These are phyloP conservation scores for Apostichopus californicus DNA, from an alignment of 35 echinoderm and acorn worm genomes.

Conservation along the genomic window DNA sequence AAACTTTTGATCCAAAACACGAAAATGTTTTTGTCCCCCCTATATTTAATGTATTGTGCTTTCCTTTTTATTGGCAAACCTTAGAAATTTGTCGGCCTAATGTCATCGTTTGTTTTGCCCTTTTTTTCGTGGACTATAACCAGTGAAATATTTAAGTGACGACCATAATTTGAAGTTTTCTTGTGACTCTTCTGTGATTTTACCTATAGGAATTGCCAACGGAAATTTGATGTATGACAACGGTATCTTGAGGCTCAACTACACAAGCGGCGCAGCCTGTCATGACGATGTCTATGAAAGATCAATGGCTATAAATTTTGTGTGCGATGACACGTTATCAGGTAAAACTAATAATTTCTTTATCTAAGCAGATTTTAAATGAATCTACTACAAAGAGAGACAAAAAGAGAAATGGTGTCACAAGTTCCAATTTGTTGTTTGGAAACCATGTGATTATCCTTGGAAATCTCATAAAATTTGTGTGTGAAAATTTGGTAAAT, in stretches of 20 bases:
- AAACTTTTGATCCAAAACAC: no score
- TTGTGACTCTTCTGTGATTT: not conserved
- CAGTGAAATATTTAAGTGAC: no score
- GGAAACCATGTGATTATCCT: no score
- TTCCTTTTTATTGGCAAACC: no score
- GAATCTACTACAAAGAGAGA: no score
- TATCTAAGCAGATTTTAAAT: not conserved
- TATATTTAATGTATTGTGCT: no score
- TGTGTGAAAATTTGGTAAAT: no score
- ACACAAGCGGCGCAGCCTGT: constrained; percentile 77
- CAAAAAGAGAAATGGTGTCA: not conserved
- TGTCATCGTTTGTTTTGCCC: no score
- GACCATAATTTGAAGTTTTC: not conserved
- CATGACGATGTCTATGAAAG: constrained; percentile 76
- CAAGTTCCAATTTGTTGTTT: not conserved
- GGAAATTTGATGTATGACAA: constrained; percentile 73
- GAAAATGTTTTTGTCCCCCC: no score
- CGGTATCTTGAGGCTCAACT: constrained; percentile 86
- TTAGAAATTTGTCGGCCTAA: no score
- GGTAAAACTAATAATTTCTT: constrained; percentile 33
- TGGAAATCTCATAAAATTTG: no score
- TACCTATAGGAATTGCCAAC: constrained; percentile 68
- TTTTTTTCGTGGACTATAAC: no score
- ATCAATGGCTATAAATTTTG: constrained; percentile 90
- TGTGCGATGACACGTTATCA: constrained; percentile 76